These are phyloP conservation scores for Cricetomys ansorgei DNA, from an alignment of 2,113 vertebrate species.

Conservation along the genomic window DNA sequence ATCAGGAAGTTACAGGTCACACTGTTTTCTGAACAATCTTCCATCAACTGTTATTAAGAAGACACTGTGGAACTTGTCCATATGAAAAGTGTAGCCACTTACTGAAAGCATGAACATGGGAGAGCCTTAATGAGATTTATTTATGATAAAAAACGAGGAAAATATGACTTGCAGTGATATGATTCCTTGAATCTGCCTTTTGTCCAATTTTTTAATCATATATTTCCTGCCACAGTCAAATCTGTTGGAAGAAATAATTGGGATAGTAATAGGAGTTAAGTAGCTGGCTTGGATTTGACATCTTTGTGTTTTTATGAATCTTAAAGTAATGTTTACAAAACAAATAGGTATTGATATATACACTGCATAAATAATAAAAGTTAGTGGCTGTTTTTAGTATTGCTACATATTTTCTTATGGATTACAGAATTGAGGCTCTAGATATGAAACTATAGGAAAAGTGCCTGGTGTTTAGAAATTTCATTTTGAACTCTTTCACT, in stretches of 20 bases:
- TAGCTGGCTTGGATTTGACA: neutral
- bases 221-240: constrained; percentile 17
- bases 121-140: neutral
- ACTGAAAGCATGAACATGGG: neutral
- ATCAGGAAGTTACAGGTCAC: neutral
- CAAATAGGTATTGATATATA: neutral
- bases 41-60: neutral
- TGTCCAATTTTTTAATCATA: neutral
- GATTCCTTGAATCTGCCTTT: neutral
- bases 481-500: neutral
- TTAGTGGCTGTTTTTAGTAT: neutral
- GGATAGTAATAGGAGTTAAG: neutral
- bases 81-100: neutral
- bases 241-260: neutral
- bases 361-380: neutral
- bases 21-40: neutral
- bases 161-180: neutral
- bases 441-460: too few relatives aligned
- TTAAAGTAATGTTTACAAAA: neutral
- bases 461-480: neutral
- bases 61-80: neutral
- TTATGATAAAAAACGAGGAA: neutral
- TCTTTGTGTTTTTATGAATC: neutral
- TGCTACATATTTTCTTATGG: neutral
- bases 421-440: neutral